phyloP scores from a whole-genome alignment of 2,113 vertebrate genomes.

The Ciconia maguari region DNA sequence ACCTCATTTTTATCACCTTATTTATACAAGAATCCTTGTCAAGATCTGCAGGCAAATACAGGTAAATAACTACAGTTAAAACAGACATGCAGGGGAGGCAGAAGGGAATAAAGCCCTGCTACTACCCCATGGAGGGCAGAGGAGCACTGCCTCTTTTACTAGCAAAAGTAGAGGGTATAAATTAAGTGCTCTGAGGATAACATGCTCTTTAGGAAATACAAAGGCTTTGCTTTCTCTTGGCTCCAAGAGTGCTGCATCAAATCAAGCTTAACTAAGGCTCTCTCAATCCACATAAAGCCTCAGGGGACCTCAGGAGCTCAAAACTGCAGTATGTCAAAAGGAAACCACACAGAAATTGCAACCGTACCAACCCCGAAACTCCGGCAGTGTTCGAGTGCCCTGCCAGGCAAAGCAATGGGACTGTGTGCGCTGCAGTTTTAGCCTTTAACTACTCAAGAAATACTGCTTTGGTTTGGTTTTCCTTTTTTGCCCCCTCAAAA shows the following conservation, averaged over 20 bases:
- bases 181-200: neutral
- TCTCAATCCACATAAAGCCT: constrained; percentile 1
- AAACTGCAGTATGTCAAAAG: neutral
- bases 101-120: neutral
- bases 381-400: neutral
- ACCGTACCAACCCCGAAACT: neutral
- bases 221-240: constrained; percentile 40
- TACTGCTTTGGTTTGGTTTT: neutral
- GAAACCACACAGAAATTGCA: neutral
- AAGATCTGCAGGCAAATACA: constrained; percentile 23
- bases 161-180: neutral
- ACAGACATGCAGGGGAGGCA: neutral
- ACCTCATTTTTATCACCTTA: constrained; percentile 34
- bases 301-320: neutral
- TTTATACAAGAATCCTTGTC: neutral
- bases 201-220: neutral
- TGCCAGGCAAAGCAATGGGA: neutral
- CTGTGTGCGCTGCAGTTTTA: neutral
- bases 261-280: constrained; percentile 43
- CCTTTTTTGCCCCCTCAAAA: neutral
- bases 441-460: neutral
- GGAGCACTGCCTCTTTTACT: neutral
- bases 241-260: constrained; percentile 16
- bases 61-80: constrained; percentile 52
- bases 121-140: neutral